A percentile compares a stretch with the other conserved stretches of the same genome.
Evolutionary conservation across 2,888 invertebrate genomes (phyloP).

Genomic region (Drosophila phalerata): DNA sequence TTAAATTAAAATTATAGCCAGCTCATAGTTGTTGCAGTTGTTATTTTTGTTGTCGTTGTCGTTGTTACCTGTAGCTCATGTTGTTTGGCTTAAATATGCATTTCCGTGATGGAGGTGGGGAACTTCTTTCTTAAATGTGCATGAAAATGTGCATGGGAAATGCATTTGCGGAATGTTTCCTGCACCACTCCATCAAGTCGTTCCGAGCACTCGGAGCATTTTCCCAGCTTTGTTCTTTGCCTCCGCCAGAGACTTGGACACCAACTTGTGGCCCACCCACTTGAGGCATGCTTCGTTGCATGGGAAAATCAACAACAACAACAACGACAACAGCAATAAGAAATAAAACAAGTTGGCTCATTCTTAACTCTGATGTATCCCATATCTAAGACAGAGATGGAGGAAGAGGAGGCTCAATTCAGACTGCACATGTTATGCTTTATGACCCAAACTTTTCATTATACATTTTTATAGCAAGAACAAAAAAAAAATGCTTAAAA

Average conservation of each 20-base stretch:
- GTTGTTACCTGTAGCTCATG: constrained; percentile 31
- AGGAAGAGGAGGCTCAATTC: not conserved
- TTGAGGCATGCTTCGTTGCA: constrained; percentile 61
- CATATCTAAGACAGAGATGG: not conserved
- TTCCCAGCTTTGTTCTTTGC: constrained; percentile 70
- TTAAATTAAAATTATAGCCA: constrained; percentile 65
- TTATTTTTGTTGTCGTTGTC: constrained; percentile 22
- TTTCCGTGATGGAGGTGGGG: constrained; percentile 40
- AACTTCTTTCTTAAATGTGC: constrained; percentile 35
- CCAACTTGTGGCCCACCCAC: constrained; percentile 36
- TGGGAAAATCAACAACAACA: constrained; percentile 48
- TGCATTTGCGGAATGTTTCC: constrained; percentile 80
- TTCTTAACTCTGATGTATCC: constrained; percentile 28
- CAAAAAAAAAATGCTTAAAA: constrained; percentile 38
- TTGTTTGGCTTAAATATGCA: constrained; percentile 64
- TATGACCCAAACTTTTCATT: constrained; percentile 69
- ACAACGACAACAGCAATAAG: constrained; percentile 1
- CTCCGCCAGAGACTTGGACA: constrained; percentile 11
- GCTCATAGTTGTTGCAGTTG: constrained; percentile 24
- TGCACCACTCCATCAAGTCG: constrained; percentile 9
- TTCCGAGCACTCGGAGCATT: constrained; percentile 8
- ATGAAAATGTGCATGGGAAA: constrained; percentile 78
- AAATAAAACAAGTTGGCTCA: constrained; percentile 35
- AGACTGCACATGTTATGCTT: constrained; percentile 55
- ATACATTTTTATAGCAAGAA: constrained; percentile 61